Base-by-base conservation (phyloP, 1,140 invertebrate genomes). In the Neotoxoptera formosana region DNA sequence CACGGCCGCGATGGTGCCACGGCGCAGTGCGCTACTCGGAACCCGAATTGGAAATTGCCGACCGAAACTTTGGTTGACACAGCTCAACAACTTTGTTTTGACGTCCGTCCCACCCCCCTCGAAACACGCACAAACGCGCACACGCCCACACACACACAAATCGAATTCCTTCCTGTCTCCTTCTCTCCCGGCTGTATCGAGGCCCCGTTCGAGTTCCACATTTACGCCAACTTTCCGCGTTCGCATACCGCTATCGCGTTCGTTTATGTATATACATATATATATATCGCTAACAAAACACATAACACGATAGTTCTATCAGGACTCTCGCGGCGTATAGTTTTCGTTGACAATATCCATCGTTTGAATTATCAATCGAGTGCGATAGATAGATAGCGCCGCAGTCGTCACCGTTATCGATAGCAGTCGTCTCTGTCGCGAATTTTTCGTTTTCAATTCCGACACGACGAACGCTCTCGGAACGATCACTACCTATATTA, bases 41-140 rank as follows among this genome's bases (percentile, higher is more conserved):
- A 90, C 14, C 89, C 41, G 89, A 45, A 67, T 90, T 41, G 53
- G 36, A 90, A 47, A 90, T 67, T 90, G 11, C 36, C 56, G 2
- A 45, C 30, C 7, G 56, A 67, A 90, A 90, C 36, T 90, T 90
- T 45, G 11, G 36, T 90, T 21, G 53, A 90, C 36, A 30, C 25
- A 60, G 36, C n/a, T 36, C 88, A 21, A 90, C 34, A 89, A 89
- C 87, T 89, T 89, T 90, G 88, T 90, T 60, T 90, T 56, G 53
- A 90, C 25, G 17, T 90, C 36, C 51, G 20, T 2, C 34, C n/a
- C 7, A 1, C 21, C 21, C 4, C 11, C 48, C 1, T 14, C 48
- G 17, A 30, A 1, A 30, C 23, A 41, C 21, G 0, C 1, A 41
- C 36, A 25, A 9, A 81, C 17, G 0, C 3, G 11, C 41, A 60